A percentile compares a stretch with the other conserved stretches of the same genome.
phyloP scores from a whole-genome alignment of 2,888 invertebrate species.

The Aporophyla nigra region DNA sequence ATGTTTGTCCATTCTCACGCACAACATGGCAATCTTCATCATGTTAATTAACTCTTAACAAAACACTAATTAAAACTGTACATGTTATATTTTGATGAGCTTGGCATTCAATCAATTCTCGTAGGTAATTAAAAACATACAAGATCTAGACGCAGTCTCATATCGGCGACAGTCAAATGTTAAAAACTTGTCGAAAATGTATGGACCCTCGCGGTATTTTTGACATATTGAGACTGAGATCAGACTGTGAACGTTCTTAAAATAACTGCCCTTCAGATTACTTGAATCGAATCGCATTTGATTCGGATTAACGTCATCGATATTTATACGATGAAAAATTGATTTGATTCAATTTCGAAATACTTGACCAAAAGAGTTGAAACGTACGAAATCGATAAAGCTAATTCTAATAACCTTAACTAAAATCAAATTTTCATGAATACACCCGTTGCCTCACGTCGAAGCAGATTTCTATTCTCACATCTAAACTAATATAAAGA shows the following conservation, averaged over 20 bases:
- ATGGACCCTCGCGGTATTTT: too few relatives aligned
- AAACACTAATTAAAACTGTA: constrained; percentile 27
- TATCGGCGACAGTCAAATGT: too few relatives aligned
- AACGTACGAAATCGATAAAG: background rate
- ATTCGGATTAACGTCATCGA: background rate
- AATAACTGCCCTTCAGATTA: background rate
- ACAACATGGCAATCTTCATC: constrained; percentile 41
- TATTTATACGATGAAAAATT: constrained; percentile 5
- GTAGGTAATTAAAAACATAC: too few relatives aligned
- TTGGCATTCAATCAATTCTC: background rate
- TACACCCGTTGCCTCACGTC: background rate
- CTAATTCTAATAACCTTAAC: background rate
- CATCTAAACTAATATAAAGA: background rate
- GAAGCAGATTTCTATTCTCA: background rate
- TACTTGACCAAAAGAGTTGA: background rate
- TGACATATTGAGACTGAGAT: too few relatives aligned
- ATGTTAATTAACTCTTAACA: constrained; percentile 45
- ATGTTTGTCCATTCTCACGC: constrained; percentile 24
- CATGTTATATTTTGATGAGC: constrained; percentile 15
- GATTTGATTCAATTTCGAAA: background rate
- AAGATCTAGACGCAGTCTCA: too few relatives aligned
- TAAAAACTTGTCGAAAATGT: too few relatives aligned
- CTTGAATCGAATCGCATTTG: constrained; percentile 3
- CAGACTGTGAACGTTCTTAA: too few relatives aligned
- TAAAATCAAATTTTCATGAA: background rate